Evolutionary conservation across 53 echinoderm and acorn worm species (phyloP).

Genomic region (Echinarachnius parma): DNA sequence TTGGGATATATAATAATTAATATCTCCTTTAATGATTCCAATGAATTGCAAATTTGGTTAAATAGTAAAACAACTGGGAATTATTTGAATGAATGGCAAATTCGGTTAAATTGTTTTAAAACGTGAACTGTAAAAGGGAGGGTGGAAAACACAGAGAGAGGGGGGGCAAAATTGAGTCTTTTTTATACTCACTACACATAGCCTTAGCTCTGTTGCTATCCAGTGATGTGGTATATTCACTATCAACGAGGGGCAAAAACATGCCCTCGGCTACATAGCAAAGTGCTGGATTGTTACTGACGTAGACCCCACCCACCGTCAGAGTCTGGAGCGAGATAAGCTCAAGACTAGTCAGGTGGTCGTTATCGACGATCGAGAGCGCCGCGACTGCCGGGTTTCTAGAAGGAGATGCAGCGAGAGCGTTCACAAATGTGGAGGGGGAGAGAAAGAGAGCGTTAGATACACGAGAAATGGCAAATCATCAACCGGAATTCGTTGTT

Average conservation of each 20-base stretch:
- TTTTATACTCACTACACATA: constrained; percentile 68
- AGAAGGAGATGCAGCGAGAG: no score
- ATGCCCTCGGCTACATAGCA: constrained; percentile 51
- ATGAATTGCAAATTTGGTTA: no score
- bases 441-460: constrained; percentile 28
- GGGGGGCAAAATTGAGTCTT: not conserved
- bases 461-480: no score
- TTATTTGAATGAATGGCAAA: no score
- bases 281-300: constrained; percentile 42
- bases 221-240: constrained; percentile 20
- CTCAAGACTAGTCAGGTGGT: not conserved
- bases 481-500: no score
- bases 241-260: constrained; percentile 31
- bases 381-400: constrained; percentile 29
- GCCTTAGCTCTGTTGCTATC: constrained; percentile 20
- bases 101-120: no score
- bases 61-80: no score
- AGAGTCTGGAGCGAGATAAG: constrained; percentile 48
- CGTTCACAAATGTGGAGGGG: not conserved
- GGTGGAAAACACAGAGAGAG: no score
- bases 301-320: constrained; percentile 41
- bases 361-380: constrained; percentile 31
- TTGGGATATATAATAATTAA: no score
- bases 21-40: no score
- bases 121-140: no score